A percentile compares a stretch with the other conserved stretches of the same genome.
Evolutionary conservation across 1,140 invertebrate genomes (phyloP).

Genomic region (Arion vulgaris): DNA sequence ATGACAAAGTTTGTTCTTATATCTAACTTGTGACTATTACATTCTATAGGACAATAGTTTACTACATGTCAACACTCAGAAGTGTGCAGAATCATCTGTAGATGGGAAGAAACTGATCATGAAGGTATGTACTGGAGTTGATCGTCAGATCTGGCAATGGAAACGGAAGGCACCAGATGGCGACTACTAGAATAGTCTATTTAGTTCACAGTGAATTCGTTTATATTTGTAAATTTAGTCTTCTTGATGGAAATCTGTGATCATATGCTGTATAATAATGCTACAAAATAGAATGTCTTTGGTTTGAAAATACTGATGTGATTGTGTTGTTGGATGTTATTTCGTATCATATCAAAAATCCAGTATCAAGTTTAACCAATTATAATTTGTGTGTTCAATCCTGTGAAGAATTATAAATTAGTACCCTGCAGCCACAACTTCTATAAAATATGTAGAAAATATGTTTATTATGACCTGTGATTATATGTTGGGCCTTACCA

Average conservation of each 20-base stretch:
- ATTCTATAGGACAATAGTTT: constrained; percentile 85
- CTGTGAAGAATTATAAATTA: no score
- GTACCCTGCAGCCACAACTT: no score
- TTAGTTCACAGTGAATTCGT: neutral
- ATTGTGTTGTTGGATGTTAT: no score
- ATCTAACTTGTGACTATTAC: neutral
- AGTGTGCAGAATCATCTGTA: constrained; percentile 88
- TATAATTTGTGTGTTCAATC: no score
- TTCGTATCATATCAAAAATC: no score
- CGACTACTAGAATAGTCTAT: neutral
- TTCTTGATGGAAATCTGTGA: neutral
- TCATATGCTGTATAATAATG: neutral
- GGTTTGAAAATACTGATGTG: no score
- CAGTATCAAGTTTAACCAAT: no score
- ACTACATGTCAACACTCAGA: constrained; percentile 91
- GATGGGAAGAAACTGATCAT: constrained; percentile 81
- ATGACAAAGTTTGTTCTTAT: no score
- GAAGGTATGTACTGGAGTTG: constrained; percentile 81
- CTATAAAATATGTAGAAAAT: no score
- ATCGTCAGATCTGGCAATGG: constrained; percentile 95
- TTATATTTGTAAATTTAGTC: neutral
- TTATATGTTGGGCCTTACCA: no score
- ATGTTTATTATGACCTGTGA: no score
- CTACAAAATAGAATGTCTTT: neutral
- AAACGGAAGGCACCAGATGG: constrained; percentile 79